A percentile compares a stretch with the other conserved stretches of the same genome.
Evolutionary conservation across 2,113 vertebrate genomes (phyloP).

Genomic region (Hippocampus zosterae): DNA sequence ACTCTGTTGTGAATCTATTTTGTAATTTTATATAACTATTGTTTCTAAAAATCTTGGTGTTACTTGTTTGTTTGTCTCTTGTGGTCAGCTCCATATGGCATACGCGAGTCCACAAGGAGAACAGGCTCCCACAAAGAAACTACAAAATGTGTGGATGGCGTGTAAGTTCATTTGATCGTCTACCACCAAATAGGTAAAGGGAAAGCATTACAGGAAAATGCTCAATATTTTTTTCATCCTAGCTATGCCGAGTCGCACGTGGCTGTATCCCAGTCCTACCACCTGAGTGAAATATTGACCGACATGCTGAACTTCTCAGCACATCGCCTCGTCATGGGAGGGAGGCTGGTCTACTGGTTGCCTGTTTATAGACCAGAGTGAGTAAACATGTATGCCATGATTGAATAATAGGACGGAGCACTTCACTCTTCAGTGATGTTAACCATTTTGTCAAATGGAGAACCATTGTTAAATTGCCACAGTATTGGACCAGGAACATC

Average conservation of each 20-base stretch:
- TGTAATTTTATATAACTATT: not conserved
- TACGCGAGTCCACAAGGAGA: constrained; percentile 92
- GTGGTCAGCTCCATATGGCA: constrained; percentile 87
- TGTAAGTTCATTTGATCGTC: constrained; percentile 66
- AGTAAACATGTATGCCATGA: constrained; percentile 45
- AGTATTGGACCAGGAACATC: not conserved
- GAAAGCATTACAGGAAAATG: not conserved
- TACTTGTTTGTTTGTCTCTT: not conserved
- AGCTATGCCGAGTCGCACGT: constrained; percentile 84
- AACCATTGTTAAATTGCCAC: no score
- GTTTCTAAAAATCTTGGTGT: not conserved
- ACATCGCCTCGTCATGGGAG: constrained; percentile 82
- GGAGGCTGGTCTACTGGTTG: constrained; percentile 94
- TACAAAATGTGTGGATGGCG: constrained; percentile 74
- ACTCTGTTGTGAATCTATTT: not conserved
- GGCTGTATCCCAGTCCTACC: constrained; percentile 85
- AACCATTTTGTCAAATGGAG: not conserved
- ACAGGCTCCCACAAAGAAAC: constrained; percentile 86
- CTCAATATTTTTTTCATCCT: constrained; percentile 7
- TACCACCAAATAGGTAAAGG: not conserved
- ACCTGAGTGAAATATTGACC: constrained; percentile 93
- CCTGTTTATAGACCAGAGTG: constrained; percentile 93
- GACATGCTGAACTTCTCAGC: constrained; percentile 91
- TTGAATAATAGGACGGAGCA: not conserved
- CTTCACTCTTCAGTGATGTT: no score